Evolutionary conservation across 2,113 vertebrate genomes (phyloP).

Genomic region (Garra rufa): DNA sequence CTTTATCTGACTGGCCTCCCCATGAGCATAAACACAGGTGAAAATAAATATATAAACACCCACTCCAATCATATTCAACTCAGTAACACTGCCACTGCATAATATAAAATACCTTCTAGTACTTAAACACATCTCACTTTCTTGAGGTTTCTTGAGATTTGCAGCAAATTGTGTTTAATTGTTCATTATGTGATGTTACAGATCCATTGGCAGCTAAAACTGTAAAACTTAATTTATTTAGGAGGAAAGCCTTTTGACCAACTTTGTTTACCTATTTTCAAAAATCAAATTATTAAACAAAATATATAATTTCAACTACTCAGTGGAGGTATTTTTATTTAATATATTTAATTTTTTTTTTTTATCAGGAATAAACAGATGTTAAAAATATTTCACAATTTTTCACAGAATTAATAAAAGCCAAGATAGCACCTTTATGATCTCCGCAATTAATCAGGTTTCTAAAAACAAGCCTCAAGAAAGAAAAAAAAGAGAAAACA

Average conservation of each 20-base stretch:
- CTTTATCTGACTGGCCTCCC: slow-evolving; percentile 10
- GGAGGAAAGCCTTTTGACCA: background rate
- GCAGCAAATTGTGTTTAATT: background rate
- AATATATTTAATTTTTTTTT: background rate
- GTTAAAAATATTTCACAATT: background rate
- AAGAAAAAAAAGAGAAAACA: background rate
- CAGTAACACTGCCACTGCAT: slow-evolving; percentile 11
- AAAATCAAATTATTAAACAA: background rate
- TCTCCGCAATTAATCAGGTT: background rate
- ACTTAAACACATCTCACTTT: background rate
- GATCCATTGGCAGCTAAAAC: background rate
- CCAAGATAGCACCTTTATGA: background rate
- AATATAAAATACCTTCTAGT: background rate
- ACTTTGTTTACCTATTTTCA: background rate
- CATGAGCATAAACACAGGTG: background rate
- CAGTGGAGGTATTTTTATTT: too few species aligned
- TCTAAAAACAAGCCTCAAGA: background rate
- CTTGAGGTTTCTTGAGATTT: background rate
- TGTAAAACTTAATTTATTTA: background rate
- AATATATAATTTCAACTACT: background rate
- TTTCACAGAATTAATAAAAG: background rate
- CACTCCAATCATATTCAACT: slow-evolving; percentile 15
- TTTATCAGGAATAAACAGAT: background rate
- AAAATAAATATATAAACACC: slow-evolving; percentile 35
- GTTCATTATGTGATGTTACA: background rate